Percentiles rank a stretch among this genome's conserved stretches.
Conservation (phyloP, 2,888 invertebrate species). For the Cataglyphis albicans region DNA sequence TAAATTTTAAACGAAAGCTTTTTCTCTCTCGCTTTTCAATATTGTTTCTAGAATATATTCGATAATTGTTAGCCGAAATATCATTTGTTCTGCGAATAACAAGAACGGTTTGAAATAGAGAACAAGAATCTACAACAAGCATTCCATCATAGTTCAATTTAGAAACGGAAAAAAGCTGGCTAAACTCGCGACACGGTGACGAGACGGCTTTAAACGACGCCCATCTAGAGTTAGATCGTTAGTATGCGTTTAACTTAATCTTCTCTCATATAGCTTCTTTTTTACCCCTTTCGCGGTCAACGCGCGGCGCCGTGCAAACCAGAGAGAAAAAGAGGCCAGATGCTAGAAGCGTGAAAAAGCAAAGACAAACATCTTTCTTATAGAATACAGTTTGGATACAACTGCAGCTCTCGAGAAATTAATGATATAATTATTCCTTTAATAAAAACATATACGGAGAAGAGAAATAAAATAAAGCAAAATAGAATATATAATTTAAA, state of each 20-base stretch:
- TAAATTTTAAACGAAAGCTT: neutral
- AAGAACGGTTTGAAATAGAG: neutral
- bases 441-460: neutral
- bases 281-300: conserved; percentile 50
- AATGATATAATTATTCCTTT: neutral
- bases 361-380: conserved; percentile 38
- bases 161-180: conserved; percentile 67
- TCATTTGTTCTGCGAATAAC: neutral
- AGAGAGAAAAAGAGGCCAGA: conserved; percentile 46
- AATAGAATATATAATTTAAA: neutral
- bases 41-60: neutral
- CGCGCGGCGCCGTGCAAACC: conserved; percentile 29
- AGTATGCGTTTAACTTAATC: conserved; percentile 72
- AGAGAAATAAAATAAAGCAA: neutral
- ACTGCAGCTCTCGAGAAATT: conserved; percentile 15
- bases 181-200: conserved; percentile 60
- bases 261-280: conserved; percentile 71
- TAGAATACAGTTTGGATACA: conserved; percentile 10
- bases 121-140: conserved; percentile 59
- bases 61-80: conserved; percentile 4
- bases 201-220: conserved; percentile 60
- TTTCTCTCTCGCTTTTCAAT: neutral
- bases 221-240: conserved; percentile 79
- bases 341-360: conserved; percentile 47
- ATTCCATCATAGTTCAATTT: conserved; percentile 66